Evolutionary conservation across 2,888 invertebrate genomes (phyloP), one percentile per base, ranked within the genome.

Genomic region (Cephonodes hylas): DNA sequence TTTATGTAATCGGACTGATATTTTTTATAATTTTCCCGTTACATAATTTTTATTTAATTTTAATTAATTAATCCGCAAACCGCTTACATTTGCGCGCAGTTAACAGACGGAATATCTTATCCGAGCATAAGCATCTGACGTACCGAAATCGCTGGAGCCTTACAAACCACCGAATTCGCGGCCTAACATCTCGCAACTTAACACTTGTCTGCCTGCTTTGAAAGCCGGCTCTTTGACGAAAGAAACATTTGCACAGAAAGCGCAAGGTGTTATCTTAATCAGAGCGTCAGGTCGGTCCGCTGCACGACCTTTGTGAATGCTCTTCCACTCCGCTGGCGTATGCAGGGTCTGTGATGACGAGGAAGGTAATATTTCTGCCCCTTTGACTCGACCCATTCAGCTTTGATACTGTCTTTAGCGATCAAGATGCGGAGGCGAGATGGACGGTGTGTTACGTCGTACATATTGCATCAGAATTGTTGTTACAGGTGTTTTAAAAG

Each of bases 261-360:
- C 76, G 76, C 71, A 70, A 79, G 78, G 83, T 77, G 85, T 88
- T 87, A 86, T 87, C 86, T 88, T 85, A 86, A 88, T 88, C 87
- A 86, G 75, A 75, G 70, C 74, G 82, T 77, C 81, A 83, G 81
- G 80, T 76, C 76, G 77, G 66, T 72, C 65, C 72, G 74, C 76
- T 77, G 76, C 75, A 64, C 75, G 68, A 64, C 77, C 66, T 85
- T 86, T 88, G 88, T 88, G 73, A 61, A 71, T 73, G 72, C 71
- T 74, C 77, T 85, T 84, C 80, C 86, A 78, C 74, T 75, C 72
- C 77, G 76, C 77, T 78, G 80, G 73, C 81, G 72, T 74, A 71
- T 77, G 80, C 77, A 45, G 60, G 65, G 66, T 71, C 71, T 68
- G 44, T 68, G 67, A 64, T 59, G 66, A 69, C 65, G 69, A 68